phyloP scores from a whole-genome alignment of 2,113 vertebrate species.

The Psittacus erithacus region DNA sequence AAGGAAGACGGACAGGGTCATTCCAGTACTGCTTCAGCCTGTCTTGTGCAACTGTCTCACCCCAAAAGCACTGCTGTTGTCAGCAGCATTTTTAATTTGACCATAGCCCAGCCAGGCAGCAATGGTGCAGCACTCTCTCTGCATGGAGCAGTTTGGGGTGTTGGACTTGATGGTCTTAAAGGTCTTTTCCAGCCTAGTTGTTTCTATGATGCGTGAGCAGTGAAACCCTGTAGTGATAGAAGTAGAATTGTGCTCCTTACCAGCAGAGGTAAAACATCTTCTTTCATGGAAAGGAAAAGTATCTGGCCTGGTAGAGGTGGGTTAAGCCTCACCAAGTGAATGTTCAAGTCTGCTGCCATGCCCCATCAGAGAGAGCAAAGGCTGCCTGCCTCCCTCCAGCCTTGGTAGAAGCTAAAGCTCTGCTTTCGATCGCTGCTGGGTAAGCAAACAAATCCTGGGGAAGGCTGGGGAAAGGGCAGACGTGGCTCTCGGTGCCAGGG shows the following conservation, averaged over 20 bases:
- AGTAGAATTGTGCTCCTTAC: background rate
- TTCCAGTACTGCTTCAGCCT: background rate
- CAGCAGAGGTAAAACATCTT: background rate
- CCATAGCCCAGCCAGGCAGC: background rate
- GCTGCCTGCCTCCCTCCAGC: background rate
- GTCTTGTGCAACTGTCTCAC: background rate
- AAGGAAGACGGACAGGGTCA: accelerated
- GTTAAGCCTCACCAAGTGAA: background rate
- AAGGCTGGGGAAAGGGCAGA: background rate
- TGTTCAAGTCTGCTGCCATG: background rate
- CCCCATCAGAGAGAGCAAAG: background rate
- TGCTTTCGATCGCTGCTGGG: background rate
- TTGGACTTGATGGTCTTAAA: background rate
- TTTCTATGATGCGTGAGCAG: background rate
- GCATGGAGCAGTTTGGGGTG: background rate
- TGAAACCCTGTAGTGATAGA: background rate
- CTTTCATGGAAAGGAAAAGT: background rate
- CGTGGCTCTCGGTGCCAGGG: background rate
- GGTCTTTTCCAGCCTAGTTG: background rate
- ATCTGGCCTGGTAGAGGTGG: background rate
- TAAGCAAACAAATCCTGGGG: background rate
- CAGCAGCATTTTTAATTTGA: background rate
- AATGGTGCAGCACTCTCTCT: background rate
- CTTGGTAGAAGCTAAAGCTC: background rate
- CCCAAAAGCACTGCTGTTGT: background rate